Evolutionary conservation across 2,113 vertebrate species (phyloP).

Genomic region (Chaetodon trifascialis): DNA sequence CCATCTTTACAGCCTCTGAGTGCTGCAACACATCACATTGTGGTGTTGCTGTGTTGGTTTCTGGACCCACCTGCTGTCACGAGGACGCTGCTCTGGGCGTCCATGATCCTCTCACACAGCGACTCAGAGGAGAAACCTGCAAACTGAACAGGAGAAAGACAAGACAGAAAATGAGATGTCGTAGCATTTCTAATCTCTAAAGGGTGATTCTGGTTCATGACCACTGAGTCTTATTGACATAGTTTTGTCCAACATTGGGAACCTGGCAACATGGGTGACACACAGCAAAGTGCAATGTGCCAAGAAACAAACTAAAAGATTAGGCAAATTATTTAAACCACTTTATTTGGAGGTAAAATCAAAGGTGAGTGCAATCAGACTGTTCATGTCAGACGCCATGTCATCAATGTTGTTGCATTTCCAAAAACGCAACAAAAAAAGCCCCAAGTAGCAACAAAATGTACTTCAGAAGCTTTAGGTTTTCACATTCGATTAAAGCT

Average conservation of each 20-base stretch:
- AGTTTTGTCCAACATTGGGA: too few relatives aligned
- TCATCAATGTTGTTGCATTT: too few relatives aligned
- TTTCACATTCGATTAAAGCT: background rate
- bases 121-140: conserved; percentile 88
- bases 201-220: background rate
- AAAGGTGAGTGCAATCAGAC: background rate
- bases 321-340: background rate
- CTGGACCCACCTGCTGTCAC: conserved; percentile 85
- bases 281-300: background rate
- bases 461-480: too few relatives aligned
- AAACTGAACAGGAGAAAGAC: conserved; percentile 77
- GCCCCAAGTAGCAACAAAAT: background rate
- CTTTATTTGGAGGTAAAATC: background rate
- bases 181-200: background rate
- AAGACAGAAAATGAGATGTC: background rate
- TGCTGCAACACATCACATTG: background rate
- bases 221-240: background rate
- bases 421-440: background rate
- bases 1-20: conserved; percentile 13
- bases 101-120: conserved; percentile 86
- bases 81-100: conserved; percentile 83
- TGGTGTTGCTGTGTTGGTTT: conserved; percentile 1
- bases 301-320: background rate
- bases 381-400: background rate
- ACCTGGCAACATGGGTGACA: too few relatives aligned